Conservation (phyloP, 2,113 vertebrate genomes). For the Ginglymostoma cirratum region DNA sequence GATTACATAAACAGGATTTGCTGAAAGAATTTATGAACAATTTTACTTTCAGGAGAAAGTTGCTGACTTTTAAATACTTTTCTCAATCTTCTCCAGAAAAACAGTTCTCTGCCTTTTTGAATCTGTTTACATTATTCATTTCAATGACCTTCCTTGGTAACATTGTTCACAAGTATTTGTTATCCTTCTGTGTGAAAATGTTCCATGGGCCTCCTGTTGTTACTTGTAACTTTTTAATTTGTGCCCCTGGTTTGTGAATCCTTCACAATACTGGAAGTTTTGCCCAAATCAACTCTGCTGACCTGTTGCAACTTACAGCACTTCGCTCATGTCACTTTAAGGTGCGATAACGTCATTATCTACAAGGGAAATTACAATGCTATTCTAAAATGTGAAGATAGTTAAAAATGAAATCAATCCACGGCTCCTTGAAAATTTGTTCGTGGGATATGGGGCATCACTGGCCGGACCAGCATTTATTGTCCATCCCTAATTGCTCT, state of each 20-base stretch:
- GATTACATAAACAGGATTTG: no score
- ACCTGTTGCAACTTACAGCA: neutral
- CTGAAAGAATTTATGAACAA: no score
- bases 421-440: neutral
- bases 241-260: neutral
- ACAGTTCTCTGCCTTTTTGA: neutral
- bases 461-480: no score
- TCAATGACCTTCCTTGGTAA: neutral
- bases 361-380: neutral
- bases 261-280: neutral
- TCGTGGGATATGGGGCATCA: no score
- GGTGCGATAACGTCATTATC: neutral
- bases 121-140: neutral
- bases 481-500: no score
- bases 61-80: no score
- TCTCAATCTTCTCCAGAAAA: no score
- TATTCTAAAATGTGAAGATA: neutral
- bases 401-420: neutral
- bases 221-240: neutral
- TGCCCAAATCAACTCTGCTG: neutral
- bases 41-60: no score
- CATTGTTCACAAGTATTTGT: neutral
- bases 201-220: neutral
- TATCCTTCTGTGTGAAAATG: neutral
- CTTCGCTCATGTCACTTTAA: neutral